Conservation (phyloP, 2,888 invertebrate species). For the Nipponacmea schrenckii region DNA sequence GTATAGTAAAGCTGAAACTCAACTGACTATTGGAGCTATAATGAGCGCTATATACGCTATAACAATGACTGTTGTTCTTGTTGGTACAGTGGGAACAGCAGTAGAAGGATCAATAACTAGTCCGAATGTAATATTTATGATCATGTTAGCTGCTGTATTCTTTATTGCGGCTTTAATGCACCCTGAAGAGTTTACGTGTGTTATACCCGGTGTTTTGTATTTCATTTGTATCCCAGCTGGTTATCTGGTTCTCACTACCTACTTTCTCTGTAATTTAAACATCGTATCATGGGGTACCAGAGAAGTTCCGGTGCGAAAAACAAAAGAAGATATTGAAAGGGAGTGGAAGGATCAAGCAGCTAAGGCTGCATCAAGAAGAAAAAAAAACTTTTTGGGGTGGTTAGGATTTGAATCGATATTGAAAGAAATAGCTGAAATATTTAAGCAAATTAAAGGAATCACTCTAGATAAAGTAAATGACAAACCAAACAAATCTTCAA, state of each 20-base stretch:
- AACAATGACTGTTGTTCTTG: slow-evolving; percentile 99
- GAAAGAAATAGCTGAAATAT: slow-evolving; percentile 45
- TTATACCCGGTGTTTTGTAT: slow-evolving; percentile 80
- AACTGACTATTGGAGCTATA: slow-evolving; percentile 73
- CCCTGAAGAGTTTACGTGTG: slow-evolving; percentile 79
- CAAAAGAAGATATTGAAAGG: slow-evolving; percentile 75
- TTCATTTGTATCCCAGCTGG: slow-evolving; percentile 93
- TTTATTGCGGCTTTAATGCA: slow-evolving; percentile 96
- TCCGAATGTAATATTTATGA: slow-evolving; percentile 56
- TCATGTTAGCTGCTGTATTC: slow-evolving; percentile 85
- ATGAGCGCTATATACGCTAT: slow-evolving; percentile 88
- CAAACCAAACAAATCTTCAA: slow-evolving; percentile 32
- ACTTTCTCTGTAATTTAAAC: slow-evolving; percentile 92
- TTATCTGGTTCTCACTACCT: slow-evolving; percentile 91
- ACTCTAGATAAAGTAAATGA: slow-evolving; percentile 12
- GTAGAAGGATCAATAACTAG: slow-evolving; percentile 86
- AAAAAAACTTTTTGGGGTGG: slow-evolving; percentile 75
- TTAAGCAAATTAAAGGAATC: slow-evolving; percentile 33
- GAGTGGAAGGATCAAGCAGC: slow-evolving; percentile 75
- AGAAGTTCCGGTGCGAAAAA: slow-evolving; percentile 73
- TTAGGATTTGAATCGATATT: slow-evolving; percentile 45
- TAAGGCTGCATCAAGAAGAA: slow-evolving; percentile 77
- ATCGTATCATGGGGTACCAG: slow-evolving; percentile 95
- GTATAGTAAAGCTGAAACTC: slow-evolving; percentile 88
- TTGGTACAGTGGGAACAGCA: slow-evolving; percentile 95